phyloP scores from a whole-genome alignment of 2,113 vertebrate species.

The Dendropsophus ebraccatus region DNA sequence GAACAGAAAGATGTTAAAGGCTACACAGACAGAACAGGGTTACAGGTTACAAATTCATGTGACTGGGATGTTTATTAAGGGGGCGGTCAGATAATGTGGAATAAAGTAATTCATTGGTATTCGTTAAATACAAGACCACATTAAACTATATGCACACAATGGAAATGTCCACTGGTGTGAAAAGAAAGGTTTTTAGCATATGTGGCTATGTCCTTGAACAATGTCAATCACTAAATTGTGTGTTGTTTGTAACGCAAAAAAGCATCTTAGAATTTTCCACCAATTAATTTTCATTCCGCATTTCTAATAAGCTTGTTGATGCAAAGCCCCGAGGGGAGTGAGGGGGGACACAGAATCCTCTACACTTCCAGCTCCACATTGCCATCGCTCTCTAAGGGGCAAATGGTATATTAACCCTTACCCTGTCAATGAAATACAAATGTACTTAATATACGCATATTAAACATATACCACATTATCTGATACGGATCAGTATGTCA shows the following conservation, averaged over 20 bases:
- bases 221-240: background rate
- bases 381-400: background rate
- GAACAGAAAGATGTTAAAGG: background rate
- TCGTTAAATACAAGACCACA: background rate
- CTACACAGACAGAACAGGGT: background rate
- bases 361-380: background rate
- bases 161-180: background rate
- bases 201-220: background rate
- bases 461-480: too few relatives aligned
- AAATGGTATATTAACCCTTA: background rate
- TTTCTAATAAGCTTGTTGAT: constrained; percentile 41
- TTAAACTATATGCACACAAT: background rate
- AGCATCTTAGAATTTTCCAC: constrained; percentile 26
- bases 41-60: background rate
- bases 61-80: background rate
- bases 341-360: constrained; percentile 19
- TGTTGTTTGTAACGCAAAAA: constrained; percentile 31
- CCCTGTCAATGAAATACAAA: background rate
- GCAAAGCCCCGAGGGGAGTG: constrained; percentile 22
- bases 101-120: background rate
- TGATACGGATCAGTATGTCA: too few relatives aligned
- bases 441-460: too few relatives aligned
- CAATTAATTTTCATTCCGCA: constrained; percentile 40
- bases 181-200: background rate
- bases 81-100: background rate